Evolutionary conservation across 2,113 vertebrate genomes (phyloP).

Genomic region (Recurvirostra avosetta): DNA sequence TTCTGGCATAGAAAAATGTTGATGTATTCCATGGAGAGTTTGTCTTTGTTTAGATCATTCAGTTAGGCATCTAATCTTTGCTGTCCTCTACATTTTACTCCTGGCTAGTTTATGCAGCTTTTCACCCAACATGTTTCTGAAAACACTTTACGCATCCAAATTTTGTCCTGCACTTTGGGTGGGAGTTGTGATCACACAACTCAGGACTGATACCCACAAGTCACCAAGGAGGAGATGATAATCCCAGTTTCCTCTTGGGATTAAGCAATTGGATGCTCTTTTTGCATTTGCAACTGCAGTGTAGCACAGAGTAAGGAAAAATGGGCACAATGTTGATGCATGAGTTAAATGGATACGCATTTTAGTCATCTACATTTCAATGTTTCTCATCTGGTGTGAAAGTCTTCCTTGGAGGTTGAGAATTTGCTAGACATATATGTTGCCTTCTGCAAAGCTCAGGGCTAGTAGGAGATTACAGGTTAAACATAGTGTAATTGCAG

Average conservation of each 20-base stretch:
- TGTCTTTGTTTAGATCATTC: neutral
- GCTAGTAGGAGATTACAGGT: neutral
- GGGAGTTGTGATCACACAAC: neutral
- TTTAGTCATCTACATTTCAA: neutral
- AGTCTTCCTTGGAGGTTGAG: neutral
- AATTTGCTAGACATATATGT: neutral
- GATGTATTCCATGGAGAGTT: neutral
- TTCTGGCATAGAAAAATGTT: neutral
- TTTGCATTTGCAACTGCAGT: neutral
- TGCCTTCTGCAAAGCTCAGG: neutral
- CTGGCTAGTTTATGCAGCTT: neutral
- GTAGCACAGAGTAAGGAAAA: neutral
- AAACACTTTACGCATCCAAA: neutral
- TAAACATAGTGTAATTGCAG: neutral
- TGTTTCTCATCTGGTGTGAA: neutral
- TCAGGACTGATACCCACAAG: neutral
- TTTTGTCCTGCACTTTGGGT: neutral
- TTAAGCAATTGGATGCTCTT: rapidly evolving
- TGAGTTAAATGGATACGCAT: neutral
- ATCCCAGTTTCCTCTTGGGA: neutral
- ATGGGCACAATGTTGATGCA: rapidly evolving
- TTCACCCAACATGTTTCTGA: neutral
- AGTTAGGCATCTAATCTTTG: neutral
- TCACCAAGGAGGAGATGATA: neutral
- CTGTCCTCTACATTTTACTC: neutral